Evolutionary conservation across 2,797 vertebrate species (phyloP).

Genomic region (Labroides dimidiatus): DNA sequence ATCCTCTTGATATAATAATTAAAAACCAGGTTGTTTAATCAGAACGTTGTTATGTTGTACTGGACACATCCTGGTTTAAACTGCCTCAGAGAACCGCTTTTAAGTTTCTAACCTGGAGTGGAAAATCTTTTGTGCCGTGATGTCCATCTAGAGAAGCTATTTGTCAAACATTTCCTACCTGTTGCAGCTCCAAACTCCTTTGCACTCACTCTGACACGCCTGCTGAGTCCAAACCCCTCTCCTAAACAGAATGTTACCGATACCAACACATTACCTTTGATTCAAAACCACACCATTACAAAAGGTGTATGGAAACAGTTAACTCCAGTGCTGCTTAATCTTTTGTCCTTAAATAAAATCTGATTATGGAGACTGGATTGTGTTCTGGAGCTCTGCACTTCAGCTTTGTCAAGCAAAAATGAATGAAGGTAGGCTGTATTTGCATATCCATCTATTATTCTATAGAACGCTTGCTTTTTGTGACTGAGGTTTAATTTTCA

Average conservation of each 20-base stretch:
- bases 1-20: too few species aligned
- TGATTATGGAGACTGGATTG: constrained; percentile 9
- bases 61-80: not conserved
- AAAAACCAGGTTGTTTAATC: too few species aligned
- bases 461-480: not conserved
- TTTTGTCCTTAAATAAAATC: not conserved
- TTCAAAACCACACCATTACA: constrained; percentile 1
- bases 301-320: constrained; percentile 13
- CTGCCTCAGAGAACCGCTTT: not conserved
- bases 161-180: constrained; percentile 51
- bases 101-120: not conserved
- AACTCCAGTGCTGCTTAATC: not conserved
- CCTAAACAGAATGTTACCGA: constrained; percentile 31
- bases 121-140: constrained; percentile 22
- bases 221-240: constrained; percentile 40
- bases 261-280: constrained; percentile 17
- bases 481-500: not conserved
- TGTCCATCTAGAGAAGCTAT: constrained; percentile 20
- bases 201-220: constrained; percentile 12
- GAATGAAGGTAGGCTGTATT: constrained; percentile 52
- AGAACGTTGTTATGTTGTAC: too few species aligned
- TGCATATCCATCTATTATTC: not conserved
- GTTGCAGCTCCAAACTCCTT: constrained; percentile 47
- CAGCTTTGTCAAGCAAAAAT: constrained; percentile 44
- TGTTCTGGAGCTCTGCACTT: constrained; percentile 19